Percentiles rank a stretch among this genome's conserved stretches.
These are phyloP conservation scores for Diadegma fenestrale DNA, from an alignment of 2,888 invertebrate genomes.

Conservation along the genomic window DNA sequence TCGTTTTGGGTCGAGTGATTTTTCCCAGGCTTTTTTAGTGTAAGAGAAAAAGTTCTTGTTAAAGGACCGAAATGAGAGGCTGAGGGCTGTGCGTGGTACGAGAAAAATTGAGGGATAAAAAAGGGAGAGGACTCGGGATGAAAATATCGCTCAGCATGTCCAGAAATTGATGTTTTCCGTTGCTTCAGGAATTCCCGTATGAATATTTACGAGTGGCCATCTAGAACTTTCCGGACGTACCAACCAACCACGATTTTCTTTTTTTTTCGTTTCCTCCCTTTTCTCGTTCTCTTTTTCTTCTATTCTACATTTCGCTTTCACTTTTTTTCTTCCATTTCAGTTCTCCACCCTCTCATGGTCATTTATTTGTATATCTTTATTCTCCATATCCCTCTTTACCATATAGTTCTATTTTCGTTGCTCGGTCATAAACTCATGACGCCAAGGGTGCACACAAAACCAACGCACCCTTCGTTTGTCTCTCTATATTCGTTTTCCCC, in stretches of 20 bases:
- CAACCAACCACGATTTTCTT: constrained; percentile 27
- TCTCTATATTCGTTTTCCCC: constrained; percentile 11
- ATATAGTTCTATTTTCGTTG: constrained; percentile 42
- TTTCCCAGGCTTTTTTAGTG: not conserved
- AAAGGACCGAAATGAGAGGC: constrained; percentile 25
- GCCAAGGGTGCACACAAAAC: constrained; percentile 18
- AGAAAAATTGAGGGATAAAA: constrained; percentile 45
- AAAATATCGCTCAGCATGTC: constrained; percentile 67
- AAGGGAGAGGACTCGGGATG: constrained; percentile 57
- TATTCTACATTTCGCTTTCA: constrained; percentile 40
- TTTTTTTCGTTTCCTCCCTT: constrained; percentile 19
- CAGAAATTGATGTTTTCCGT: constrained; percentile 70
- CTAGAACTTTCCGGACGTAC: constrained; percentile 58
- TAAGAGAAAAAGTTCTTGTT: constrained; percentile 18
- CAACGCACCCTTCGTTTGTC: not conserved
- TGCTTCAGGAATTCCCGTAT: constrained; percentile 66
- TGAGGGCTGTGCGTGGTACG: constrained; percentile 3
- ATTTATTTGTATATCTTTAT: constrained; percentile 50
- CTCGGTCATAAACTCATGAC: constrained; percentile 59
- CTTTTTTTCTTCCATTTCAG: constrained; percentile 47
- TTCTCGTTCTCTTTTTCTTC: constrained; percentile 23
- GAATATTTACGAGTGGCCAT: constrained; percentile 71
- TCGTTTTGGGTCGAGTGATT: not conserved
- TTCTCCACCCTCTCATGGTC: constrained; percentile 18
- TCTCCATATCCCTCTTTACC: constrained; percentile 38